Evolutionary conservation across 2,797 vertebrate species (phyloP).

Genomic region (Sebastes baramenuke): DNA sequence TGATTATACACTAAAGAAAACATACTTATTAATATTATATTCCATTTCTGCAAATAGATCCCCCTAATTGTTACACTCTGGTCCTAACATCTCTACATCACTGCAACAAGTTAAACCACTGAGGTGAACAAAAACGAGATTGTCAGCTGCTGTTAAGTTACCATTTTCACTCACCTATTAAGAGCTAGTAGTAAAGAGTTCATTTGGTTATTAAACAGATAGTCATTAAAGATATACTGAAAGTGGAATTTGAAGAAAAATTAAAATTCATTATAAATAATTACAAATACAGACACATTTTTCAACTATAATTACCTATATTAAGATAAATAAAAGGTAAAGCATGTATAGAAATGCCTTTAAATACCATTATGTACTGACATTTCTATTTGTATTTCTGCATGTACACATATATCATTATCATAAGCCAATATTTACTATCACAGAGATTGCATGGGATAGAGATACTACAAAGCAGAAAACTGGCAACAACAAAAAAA

Average conservation of each 20-base stretch:
- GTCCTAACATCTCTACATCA: not conserved
- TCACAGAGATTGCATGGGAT: not conserved
- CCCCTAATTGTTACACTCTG: too few species aligned
- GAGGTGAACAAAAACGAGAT: not conserved
- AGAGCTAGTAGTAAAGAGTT: not conserved
- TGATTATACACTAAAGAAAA: too few species aligned
- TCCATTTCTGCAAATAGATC: too few species aligned
- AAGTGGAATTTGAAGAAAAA: not conserved
- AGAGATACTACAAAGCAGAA: conserved; percentile 13
- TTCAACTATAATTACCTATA: not conserved
- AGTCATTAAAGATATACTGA: not conserved
- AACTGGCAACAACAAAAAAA: conserved; percentile 28
- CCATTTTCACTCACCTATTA: too few species aligned
- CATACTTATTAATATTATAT: fast-evolving
- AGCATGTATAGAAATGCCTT: not conserved
- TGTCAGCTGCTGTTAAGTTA: not conserved
- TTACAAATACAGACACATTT: not conserved
- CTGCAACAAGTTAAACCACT: not conserved
- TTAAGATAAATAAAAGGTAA: not conserved
- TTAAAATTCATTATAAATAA: not conserved
- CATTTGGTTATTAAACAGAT: not conserved
- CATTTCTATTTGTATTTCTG: not conserved
- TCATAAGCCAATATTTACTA: conserved; percentile 6
- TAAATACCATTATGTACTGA: not conserved
- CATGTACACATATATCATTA: not conserved